Evolutionary conservation across 2,113 vertebrate species (phyloP).

Genomic region (Quiscalus mexicanus): DNA sequence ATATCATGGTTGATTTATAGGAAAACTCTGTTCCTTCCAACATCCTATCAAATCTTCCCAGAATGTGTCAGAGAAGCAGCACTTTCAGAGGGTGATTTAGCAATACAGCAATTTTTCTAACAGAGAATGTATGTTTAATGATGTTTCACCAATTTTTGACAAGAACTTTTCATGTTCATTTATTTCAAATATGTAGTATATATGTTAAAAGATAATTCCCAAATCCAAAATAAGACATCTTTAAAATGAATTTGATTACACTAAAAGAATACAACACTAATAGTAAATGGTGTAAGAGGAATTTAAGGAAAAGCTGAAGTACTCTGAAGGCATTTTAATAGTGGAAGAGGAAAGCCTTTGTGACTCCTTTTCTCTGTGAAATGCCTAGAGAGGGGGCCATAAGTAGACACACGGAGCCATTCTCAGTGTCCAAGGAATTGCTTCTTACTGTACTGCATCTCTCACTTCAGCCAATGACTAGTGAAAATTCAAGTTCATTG

Average conservation of each 20-base stretch:
- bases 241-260: not conserved
- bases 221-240: not conserved
- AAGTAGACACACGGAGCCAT: not conserved
- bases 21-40: not conserved
- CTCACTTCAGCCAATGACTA: not conserved
- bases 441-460: not conserved
- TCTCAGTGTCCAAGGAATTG: not conserved
- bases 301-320: not conserved
- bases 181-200: not conserved
- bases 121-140: not conserved
- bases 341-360: not conserved
- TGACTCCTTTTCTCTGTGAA: not conserved
- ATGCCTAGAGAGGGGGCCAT: not conserved
- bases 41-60: not conserved
- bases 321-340: not conserved
- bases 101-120: not conserved
- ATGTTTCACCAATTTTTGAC: not conserved
- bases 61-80: not conserved
- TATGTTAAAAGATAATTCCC: not conserved
- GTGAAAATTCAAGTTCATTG: not conserved
- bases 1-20: not conserved
- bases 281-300: not conserved
- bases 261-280: not conserved
- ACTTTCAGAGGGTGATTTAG: not conserved
- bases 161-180: not conserved